These are phyloP conservation scores for Syrista parreyssii DNA, from an alignment of 2,888 invertebrate genomes.

Conservation along the genomic window DNA sequence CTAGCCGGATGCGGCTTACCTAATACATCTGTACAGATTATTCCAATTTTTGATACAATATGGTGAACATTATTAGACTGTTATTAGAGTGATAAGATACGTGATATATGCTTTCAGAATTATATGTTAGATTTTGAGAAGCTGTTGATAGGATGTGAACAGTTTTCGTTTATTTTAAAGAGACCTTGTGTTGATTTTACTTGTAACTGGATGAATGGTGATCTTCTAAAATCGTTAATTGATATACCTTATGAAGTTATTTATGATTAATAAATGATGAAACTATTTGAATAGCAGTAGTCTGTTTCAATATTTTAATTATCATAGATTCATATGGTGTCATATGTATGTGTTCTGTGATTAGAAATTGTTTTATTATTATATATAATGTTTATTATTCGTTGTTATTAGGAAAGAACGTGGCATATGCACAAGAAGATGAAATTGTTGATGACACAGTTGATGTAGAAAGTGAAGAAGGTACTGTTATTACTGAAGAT, in stretches of 20 bases:
- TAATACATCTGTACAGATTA: not conserved
- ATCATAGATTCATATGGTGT: no score
- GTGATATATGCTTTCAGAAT: not conserved
- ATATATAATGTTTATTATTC: conserved; percentile 10
- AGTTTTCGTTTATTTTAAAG: not conserved
- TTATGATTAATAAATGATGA: not conserved
- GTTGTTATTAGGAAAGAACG: conserved; percentile 67
- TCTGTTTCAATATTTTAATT: not conserved
- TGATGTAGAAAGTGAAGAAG: conserved; percentile 73
- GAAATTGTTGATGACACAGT: conserved; percentile 68
- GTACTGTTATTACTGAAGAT: conserved; percentile 65
- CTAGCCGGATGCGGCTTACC: not conserved
- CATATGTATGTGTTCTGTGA: not conserved
- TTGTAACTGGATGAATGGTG: not conserved
- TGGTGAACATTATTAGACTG: conserved; percentile 7
- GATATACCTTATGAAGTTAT: not conserved
- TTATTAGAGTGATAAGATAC: not conserved
- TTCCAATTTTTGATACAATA: not conserved
- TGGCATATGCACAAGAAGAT: conserved; percentile 73
- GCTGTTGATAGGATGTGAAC: not conserved
- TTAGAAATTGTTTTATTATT: not conserved
- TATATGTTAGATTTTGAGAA: not conserved
- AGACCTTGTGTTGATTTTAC: not conserved
- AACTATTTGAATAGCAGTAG: not conserved
- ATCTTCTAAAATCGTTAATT: not conserved